Base-by-base conservation (phyloP, 2,888 invertebrate species). In the Conus canariensis region DNA sequence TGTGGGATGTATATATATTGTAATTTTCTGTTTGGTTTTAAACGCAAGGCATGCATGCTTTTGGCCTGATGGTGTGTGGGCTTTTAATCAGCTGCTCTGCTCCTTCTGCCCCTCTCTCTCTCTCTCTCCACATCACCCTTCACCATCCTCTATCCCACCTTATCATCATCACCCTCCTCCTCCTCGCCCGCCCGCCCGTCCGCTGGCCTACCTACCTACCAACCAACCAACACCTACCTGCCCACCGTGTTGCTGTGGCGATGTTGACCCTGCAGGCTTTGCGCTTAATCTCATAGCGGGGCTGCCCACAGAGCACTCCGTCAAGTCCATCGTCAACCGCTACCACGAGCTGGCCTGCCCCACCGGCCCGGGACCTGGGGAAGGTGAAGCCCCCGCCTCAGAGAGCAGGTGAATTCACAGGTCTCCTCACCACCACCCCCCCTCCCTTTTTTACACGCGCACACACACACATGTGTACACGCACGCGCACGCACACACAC, bases 251-350 rank as follows among this genome's bases (percentile, higher is more conserved):
- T 83, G 85, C 59, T 85, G n/a, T 74, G 70, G 74, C 59, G 74
- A 88, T 67, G 83, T 70, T 70, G 85, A 89, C 87, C 67, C 85
- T 14, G 77, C 92, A 92, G 92, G 89, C 70, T 80, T 85, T 88
- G 67, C 90, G 86, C 92, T 92, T 91, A 90, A 89, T 91, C 88
- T 92, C 90, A 92, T 92, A 92, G 92, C 92, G 80, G 92, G 92
- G 22, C 89, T 92, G 19, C 90, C 90, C 74, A 88, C 77, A 7
- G 92, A 91, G 12, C 92, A 92, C 88, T 91, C 92, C 7, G 92
- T 92, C 70, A 90, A 89, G 90, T 91, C 91, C 83, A 91, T 92
- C 74, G 88, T 92, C 87, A 87, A 88, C 82, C 90, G 92, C 16
- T 92, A 92, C 85, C 90, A 92, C 59, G 87, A 64, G 58, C 67